Evolutionary conservation across 2,113 vertebrate species (phyloP).

Genomic region (Ciconia boyciana): DNA sequence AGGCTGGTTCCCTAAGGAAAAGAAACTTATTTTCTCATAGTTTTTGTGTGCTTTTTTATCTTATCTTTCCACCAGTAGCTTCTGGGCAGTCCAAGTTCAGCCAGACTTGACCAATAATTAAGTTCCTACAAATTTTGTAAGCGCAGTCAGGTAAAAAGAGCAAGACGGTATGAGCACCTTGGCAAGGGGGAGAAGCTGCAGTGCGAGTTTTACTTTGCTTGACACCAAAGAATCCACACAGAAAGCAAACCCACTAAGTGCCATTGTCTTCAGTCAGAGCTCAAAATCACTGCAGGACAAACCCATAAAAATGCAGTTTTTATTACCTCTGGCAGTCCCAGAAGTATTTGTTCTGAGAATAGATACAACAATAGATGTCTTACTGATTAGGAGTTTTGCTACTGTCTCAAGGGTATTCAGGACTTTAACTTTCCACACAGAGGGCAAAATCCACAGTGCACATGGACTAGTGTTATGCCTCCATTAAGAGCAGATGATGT

Average conservation of each 20-base stretch:
- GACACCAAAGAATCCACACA: background rate
- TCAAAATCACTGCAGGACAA: background rate
- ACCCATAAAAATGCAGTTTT: background rate
- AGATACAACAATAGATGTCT: background rate
- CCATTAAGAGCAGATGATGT: background rate
- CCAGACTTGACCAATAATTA: background rate
- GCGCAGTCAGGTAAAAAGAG: background rate
- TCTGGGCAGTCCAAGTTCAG: background rate
- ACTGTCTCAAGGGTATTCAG: background rate
- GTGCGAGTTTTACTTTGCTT: background rate
- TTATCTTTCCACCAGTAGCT: background rate
- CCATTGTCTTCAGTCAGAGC: background rate
- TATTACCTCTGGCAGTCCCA: background rate
- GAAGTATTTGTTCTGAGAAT: background rate
- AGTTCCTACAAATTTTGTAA: background rate
- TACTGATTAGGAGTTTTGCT: background rate
- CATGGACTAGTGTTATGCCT: accelerated
- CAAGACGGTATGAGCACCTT: accelerated
- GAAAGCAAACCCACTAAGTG: background rate
- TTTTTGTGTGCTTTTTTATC: background rate
- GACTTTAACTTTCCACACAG: background rate
- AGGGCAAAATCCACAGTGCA: background rate
- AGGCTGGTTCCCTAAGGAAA: background rate
- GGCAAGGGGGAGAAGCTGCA: background rate
- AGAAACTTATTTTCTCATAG: background rate